Conservation (phyloP, 2,888 invertebrate genomes). For the Zootermopsis nevadensis region DNA sequence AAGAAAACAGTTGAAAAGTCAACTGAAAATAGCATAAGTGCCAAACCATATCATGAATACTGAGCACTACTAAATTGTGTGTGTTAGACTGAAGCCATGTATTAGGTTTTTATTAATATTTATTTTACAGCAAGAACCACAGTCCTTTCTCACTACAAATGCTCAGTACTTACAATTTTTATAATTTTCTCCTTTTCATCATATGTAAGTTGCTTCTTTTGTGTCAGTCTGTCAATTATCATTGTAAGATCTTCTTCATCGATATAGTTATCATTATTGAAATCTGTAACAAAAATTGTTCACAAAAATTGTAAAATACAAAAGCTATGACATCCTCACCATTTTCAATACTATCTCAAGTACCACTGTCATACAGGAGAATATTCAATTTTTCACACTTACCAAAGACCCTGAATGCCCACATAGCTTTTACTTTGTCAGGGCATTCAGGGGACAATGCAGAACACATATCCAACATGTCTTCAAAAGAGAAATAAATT, state of each 20-base stretch:
- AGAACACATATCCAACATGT: conserved; percentile 32
- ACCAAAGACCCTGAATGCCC: conserved; percentile 39
- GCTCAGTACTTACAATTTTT: conserved; percentile 32
- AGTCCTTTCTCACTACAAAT: neutral
- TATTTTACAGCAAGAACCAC: too few relatives aligned
- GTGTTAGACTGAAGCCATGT: too few relatives aligned
- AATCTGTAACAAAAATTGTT: conserved; percentile 63
- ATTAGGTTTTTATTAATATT: too few relatives aligned
- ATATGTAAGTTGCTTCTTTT: conserved; percentile 53
- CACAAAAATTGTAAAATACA: neutral
- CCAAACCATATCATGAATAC: too few relatives aligned
- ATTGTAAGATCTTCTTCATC: conserved; percentile 68
- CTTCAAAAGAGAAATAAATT: conserved; percentile 79
- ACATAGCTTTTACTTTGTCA: conserved; percentile 27
- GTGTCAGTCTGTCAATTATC: conserved; percentile 68
- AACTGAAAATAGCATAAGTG: too few relatives aligned
- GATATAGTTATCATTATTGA: conserved; percentile 73
- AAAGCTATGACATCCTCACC: neutral
- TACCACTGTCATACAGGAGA: conserved; percentile 58
- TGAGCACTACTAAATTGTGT: too few relatives aligned
- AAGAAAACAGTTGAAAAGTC: too few relatives aligned
- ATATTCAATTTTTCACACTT: conserved; percentile 73
- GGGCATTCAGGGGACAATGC: conserved; percentile 31
- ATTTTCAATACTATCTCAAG: too few relatives aligned
- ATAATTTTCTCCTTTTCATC: conserved; percentile 46